Base-by-base conservation (phyloP, 2,888 invertebrate genomes). In the Eilema depressum region DNA sequence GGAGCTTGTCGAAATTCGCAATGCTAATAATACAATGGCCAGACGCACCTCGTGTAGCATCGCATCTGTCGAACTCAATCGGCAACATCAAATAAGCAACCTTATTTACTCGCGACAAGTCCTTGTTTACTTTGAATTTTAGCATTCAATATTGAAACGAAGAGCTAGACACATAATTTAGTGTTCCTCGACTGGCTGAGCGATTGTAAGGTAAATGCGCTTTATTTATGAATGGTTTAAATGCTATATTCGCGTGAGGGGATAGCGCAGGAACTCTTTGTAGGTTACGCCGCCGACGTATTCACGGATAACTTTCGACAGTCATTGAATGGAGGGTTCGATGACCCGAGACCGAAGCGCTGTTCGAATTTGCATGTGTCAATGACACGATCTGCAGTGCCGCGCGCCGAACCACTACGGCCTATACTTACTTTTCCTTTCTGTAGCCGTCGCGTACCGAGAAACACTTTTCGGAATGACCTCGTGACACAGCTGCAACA, bases 361-460 rank as follows among this genome's bases (percentile, higher is more conserved):
- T 87, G 89, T 91, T 89, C 90, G 88, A 88, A 94, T 95, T 94
- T 95, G 94, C 95, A 95, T 94, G 93, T 94, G 95, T 95, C 95
- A 94, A 90, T 94, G 95, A 95, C 95, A 91, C 91, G 89, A 89
- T 88, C 88, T 89, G 92, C 90, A 91, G 87, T 79, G 86, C 80
- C 87, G 78, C 83, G 82, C 80, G 77, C 80, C 83, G 78, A 84
- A 80, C 82, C 84, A 85, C 84, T 83, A 85, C 87, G 88, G 91
- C 91, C 87, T 89, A 89, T 90, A 94, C 94, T 94, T 90, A 94
- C 94, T 94, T 94, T 94, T 94, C 93, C 94, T 94, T 94, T 95
- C 94, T 90, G 89, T 83, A 80, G 83, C 80, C 87, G 88, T 87
- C 87, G 85, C 81, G 84, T 88, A 85, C 90, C 87, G 91, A 92